Percentiles rank a stretch among this genome's conserved stretches.
These are phyloP conservation scores for Oreochromis niloticus DNA, from an alignment of 2,113 vertebrate species.

Conservation along the genomic window DNA sequence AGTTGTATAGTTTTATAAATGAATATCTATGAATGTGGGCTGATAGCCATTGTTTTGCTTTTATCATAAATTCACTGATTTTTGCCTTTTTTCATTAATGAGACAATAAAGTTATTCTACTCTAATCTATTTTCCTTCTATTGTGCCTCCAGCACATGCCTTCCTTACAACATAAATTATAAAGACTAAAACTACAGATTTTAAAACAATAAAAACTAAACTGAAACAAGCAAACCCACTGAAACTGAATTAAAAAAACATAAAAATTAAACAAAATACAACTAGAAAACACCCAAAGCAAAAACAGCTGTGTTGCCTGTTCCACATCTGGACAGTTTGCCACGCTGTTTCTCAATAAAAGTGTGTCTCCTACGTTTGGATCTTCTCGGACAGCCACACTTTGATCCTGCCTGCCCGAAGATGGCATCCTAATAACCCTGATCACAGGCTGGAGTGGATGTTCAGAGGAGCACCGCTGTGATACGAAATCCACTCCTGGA, in stretches of 20 bases:
- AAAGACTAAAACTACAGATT: not conserved
- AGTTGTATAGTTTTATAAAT: not conserved
- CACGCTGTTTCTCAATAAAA: not conserved
- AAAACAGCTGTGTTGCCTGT: not conserved
- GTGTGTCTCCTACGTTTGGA: not conserved
- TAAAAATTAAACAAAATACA: not conserved
- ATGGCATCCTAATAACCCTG: not conserved
- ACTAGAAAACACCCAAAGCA: not conserved
- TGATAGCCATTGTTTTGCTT: not conserved
- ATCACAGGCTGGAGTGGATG: not conserved
- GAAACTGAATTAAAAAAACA: not conserved
- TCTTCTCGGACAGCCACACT: not conserved
- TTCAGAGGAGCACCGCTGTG: not conserved
- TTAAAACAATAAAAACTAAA: not conserved
- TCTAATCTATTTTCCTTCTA: not conserved
- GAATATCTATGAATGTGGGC: not conserved
- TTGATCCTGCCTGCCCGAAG: not conserved
- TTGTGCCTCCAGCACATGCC: not conserved
- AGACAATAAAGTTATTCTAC: not conserved
- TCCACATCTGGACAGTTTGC: not conserved
- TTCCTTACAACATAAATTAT: not conserved
- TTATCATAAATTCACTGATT: not conserved
- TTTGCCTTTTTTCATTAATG: not conserved
- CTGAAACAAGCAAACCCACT: not conserved
- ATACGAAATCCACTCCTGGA: not conserved